Base-by-base conservation (phyloP, 1,140 invertebrate genomes). In the Diorhabda sublineata region DNA sequence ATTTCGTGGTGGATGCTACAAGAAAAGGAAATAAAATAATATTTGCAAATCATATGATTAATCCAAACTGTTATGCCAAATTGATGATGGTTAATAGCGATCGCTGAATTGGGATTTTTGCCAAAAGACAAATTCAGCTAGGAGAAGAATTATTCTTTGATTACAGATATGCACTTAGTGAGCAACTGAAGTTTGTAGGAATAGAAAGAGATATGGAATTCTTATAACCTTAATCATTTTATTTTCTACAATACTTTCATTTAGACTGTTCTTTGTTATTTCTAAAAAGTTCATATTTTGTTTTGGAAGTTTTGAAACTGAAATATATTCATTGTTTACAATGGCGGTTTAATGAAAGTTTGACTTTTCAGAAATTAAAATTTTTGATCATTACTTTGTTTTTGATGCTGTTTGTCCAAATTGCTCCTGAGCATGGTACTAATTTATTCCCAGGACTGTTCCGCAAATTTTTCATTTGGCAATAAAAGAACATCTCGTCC, bases 81-180 rank as follows among this genome's bases (percentile, higher is more conserved):
- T 96, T 97, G 2, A 97, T 99, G 93, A 98, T 98, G 92, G 98
- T 99, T 0, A 99, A 99, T 82, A 97, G 98, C 0, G 98, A 99
- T 83, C 98, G 99, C 82, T 87, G 98, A 76, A 99, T 99, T 82
- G 98, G 97, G 8, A 99, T 99, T 78, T 99, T 99, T 87, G 98
- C 98, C 57, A 98, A 98, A 82, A 85, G 97, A 71, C 89, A 92
- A 43, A 98, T 99, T 75, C 93, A 97, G 80, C 92, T 95, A 3
- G 97, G 97, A 1, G 98, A 99, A 82, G 98, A 99, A 82, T 84
- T 97, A 47, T 97, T 97, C 85, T 97, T 96, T 77, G 95, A 97
- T 82, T 97, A 97, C 81, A 93, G 92, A 88, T 99, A 98, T 84
- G 97, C 97, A 66, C 96, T 96, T 52, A 98, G 95, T 3, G 96